Conservation (phyloP, 2,113 vertebrate genomes). For the Aphelocoma coerulescens region DNA sequence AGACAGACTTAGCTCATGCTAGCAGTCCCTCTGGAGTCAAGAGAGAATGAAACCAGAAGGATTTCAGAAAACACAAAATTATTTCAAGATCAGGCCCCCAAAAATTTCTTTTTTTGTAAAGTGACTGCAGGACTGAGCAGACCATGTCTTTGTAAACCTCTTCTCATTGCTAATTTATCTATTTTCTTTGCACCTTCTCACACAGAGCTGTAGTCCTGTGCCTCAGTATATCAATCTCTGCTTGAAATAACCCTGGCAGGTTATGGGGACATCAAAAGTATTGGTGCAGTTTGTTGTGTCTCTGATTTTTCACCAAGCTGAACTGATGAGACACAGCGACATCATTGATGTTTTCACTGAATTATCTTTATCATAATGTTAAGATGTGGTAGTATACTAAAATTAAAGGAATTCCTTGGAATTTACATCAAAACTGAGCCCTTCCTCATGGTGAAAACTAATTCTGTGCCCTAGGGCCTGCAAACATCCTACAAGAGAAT, state of each 20-base stretch:
- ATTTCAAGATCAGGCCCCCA: neutral
- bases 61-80: neutral
- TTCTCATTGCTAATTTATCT: neutral
- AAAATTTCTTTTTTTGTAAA: neutral
- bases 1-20: neutral
- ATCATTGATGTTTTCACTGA: neutral
- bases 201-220: neutral
- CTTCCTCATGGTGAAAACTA: neutral
- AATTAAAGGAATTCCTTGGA: neutral
- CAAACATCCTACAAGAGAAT: neutral
- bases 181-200: neutral
- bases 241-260: neutral
- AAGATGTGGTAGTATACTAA: neutral
- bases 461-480: neutral
- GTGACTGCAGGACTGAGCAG: neutral
- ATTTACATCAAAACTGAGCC: neutral
- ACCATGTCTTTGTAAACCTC: neutral
- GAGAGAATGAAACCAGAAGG: neutral
- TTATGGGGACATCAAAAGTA: neutral
- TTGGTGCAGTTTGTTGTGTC: neutral
- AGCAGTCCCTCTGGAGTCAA: neutral
- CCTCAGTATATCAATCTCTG: neutral
- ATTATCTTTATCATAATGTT: neutral
- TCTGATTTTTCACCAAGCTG: neutral
- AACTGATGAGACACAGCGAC: neutral